phyloP scores from a whole-genome alignment of 1,140 invertebrate genomes.

The Latrodectus geometricus region DNA sequence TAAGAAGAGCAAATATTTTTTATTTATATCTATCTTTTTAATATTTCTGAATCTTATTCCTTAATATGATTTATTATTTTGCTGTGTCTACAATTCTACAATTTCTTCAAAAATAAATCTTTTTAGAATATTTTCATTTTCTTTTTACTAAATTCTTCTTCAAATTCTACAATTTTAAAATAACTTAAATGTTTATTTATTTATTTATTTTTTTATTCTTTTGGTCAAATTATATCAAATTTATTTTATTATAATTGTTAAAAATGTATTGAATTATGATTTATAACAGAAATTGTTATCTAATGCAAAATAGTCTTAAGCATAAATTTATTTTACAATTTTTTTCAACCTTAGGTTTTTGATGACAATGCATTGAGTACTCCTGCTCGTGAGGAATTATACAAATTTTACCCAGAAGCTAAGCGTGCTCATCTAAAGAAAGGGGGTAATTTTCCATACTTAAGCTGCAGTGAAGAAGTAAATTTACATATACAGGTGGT shows the following conservation, averaged over 20 bases:
- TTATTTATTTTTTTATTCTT: not conserved
- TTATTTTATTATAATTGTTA: not conserved
- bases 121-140: not conserved
- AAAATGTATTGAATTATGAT: not conserved
- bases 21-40: no score
- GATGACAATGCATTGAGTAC: slow-evolving; percentile 87
- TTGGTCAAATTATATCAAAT: not conserved
- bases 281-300: not conserved
- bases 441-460: slow-evolving; percentile 92
- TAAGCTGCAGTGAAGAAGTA: slow-evolving; percentile 89
- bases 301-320: not conserved
- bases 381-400: slow-evolving; percentile 80
- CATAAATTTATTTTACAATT: not conserved
- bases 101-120: not conserved
- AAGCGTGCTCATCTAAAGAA: slow-evolving; percentile 88
- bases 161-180: no score
- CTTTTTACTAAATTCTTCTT: no score
- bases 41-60: no score
- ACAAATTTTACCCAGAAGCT: slow-evolving; percentile 88
- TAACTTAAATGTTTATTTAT: not conserved
- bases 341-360: slow-evolving; percentile 74
- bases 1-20: no score
- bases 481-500: slow-evolving; percentile 87
- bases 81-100: not conserved
- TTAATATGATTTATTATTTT: not conserved